phyloP scores from a whole-genome alignment of 30 jellyfish, hydroid and myxozoan species.

The Haliclystus octoradiatus region DNA sequence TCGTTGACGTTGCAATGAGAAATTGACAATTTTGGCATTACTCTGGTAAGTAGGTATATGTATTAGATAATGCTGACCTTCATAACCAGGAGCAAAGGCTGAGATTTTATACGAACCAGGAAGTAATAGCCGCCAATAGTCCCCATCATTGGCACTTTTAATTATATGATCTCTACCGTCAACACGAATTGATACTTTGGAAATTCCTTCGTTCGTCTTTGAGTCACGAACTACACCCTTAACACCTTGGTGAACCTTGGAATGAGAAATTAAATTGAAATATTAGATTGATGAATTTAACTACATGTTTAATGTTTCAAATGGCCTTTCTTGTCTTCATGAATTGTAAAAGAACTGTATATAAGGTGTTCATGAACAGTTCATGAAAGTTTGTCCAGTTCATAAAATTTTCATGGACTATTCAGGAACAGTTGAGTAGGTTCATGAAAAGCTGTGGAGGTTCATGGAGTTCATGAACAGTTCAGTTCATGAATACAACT shows the following conservation, averaged over 20 bases:
- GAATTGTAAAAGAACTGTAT: too few relatives aligned
- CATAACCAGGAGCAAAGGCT: slow-evolving; percentile 69
- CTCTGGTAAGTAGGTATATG: slow-evolving; percentile 45
- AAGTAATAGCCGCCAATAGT: slow-evolving; percentile 74
- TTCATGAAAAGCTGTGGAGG: too few relatives aligned
- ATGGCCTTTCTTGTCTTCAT: too few relatives aligned
- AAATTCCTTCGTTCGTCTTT: slow-evolving; percentile 45
- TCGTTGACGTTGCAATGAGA: slow-evolving; percentile 31
- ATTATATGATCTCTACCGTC: slow-evolving; percentile 80
- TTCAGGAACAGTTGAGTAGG: too few relatives aligned
- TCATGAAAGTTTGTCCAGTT: too few relatives aligned
- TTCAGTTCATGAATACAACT: too few relatives aligned
- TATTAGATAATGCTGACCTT: slow-evolving; percentile 35
- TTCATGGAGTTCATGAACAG: too few relatives aligned
- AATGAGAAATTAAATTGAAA: not conserved
- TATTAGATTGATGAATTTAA: too few relatives aligned
- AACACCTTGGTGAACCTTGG: slow-evolving; percentile 79
- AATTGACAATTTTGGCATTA: slow-evolving; percentile 41
- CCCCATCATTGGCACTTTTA: slow-evolving; percentile 69
- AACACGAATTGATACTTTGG: slow-evolving; percentile 44
- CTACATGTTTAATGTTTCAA: too few relatives aligned
- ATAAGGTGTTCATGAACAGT: too few relatives aligned
- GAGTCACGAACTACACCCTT: slow-evolving; percentile 75
- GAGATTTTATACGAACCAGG: slow-evolving; percentile 88
- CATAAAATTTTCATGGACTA: too few relatives aligned